A percentile compares a stretch with the other conserved stretches of the same genome.
Conservation (phyloP, 2,797 vertebrate species). For the Pantherophis vulpinus region DNA sequence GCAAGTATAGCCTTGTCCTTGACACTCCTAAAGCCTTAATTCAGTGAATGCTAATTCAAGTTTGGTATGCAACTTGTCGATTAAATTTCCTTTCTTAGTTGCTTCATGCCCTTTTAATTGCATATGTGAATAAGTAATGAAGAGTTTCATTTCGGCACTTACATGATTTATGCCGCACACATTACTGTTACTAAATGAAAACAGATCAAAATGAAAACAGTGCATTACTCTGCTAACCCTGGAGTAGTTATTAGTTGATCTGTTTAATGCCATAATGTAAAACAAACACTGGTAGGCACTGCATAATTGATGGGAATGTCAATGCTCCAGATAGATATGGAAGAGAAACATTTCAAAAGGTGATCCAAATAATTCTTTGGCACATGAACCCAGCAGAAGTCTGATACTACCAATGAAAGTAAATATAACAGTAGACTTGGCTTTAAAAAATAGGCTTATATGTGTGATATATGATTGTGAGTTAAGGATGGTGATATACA, state of each 20-base stretch:
- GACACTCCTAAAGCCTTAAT: not conserved
- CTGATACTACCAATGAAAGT: not conserved
- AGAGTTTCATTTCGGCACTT: conserved; percentile 3
- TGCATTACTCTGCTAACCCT: not conserved
- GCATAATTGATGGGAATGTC: not conserved
- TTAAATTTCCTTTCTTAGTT: conserved; percentile 8
- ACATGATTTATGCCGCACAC: conserved; percentile 7
- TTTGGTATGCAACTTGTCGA: conserved; percentile 9
- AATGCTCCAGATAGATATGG: not conserved
- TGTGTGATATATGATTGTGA: not conserved
- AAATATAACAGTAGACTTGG: not conserved
- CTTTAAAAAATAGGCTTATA: not conserved
- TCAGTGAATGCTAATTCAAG: not conserved
- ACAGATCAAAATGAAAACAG: conserved; percentile 3
- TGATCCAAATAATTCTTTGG: not conserved
- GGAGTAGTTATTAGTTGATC: not conserved
- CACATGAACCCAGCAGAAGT: not conserved
- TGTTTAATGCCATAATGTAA: not conserved
- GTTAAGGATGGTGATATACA: no score
- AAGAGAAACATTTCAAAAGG: not conserved
- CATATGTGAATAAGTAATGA: conserved; percentile 35
- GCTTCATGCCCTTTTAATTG: conserved; percentile 24
- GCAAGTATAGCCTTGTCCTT: not conserved
- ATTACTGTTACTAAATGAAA: conserved; percentile 1
- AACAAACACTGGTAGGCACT: not conserved